A percentile compares a stretch with the other conserved stretches of the same genome.
Conservation (phyloP, 2,888 invertebrate genomes). For the Subacronicta megacephala region DNA sequence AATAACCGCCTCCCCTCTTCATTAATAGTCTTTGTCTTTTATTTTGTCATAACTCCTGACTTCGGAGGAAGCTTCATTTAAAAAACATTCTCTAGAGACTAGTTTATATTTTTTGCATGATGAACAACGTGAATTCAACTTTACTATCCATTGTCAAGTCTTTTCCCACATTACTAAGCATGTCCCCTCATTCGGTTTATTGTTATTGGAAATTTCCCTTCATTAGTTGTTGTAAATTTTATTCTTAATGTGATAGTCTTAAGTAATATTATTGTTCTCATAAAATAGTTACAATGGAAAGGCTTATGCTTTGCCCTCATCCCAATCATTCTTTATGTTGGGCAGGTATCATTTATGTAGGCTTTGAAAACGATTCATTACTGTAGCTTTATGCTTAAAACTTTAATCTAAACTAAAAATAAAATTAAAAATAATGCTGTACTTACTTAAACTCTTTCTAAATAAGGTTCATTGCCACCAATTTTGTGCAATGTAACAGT, state of each 20-base stretch:
- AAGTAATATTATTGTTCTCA: conserved; percentile 44
- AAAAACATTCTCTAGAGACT: conserved; percentile 54
- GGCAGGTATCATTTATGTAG: conserved; percentile 59
- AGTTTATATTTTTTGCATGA: conserved; percentile 73
- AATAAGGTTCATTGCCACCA: too few species aligned
- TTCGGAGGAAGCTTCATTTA: conserved; percentile 59
- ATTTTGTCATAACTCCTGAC: conserved; percentile 65
- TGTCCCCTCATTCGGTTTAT: conserved; percentile 74
- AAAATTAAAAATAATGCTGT: not conserved
- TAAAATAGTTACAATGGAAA: conserved; percentile 40
- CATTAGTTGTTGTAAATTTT: conserved; percentile 68
- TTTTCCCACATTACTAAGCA: conserved; percentile 76
- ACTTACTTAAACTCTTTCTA: not conserved
- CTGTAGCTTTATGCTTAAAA: conserved; percentile 66
- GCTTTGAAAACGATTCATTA: conserved; percentile 57
- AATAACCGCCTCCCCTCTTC: conserved; percentile 72
- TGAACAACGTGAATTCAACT: conserved; percentile 58
- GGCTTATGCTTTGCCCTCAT: conserved; percentile 65
- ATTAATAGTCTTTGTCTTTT: conserved; percentile 68
- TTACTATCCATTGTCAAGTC: conserved; percentile 71
- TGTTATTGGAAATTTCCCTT: conserved; percentile 59
- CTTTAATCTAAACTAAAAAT: conserved; percentile 15
- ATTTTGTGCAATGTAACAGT: too few species aligned
- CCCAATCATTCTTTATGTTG: conserved; percentile 49
- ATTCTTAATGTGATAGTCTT: conserved; percentile 63